Evolutionary conservation across 2,113 vertebrate genomes (phyloP), one percentile per base, ranked within the genome.

Genomic region (Hassar affinis): DNA sequence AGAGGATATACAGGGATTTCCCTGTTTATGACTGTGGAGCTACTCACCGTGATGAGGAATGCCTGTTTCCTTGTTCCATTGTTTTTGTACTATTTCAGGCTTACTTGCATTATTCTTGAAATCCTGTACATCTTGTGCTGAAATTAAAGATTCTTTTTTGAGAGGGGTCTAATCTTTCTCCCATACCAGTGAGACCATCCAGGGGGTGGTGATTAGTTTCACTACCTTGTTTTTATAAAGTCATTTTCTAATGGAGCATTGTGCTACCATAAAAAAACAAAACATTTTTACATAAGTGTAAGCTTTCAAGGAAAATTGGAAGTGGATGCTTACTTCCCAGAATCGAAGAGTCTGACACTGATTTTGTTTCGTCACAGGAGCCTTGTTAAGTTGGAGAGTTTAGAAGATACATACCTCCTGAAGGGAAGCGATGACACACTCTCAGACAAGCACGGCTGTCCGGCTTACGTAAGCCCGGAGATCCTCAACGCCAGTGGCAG

Each of bases 371-470:
- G 74, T 82, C 4, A 0, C 90, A 99, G 98, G 92, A 98, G 93
- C 88, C 93, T 95, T 81, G 96, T 99, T 87, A 99, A 98, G 92
- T 94, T 99, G 91, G 97, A 99, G 91, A 99, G 98, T 90, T 92
- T 99, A 71, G 98, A 99, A 93, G 98, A 99, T 45, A 97, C 98
- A 3, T 98, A 97, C 77, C 96, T 99, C 89, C 93, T 99, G 88
- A 94, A 94, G 66, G 98, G 97, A 42, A 93, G 91, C 0, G 97
- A 98, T 4, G 98, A 99, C 92, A 97, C 97, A 15, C 95, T 99
- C 59, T 98, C 98, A 11, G 98, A 99, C 94, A 99, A 99, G 92
- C 98, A 99, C 11, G 98, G 98, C 91, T 99, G 98, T 91, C 98
- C 98, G 0, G 98, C 98, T 1, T 99, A 99, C 18, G 98, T 99